Evolutionary conservation across 1,140 invertebrate genomes (phyloP).

Genomic region (Brachionus calyciflorus): DNA sequence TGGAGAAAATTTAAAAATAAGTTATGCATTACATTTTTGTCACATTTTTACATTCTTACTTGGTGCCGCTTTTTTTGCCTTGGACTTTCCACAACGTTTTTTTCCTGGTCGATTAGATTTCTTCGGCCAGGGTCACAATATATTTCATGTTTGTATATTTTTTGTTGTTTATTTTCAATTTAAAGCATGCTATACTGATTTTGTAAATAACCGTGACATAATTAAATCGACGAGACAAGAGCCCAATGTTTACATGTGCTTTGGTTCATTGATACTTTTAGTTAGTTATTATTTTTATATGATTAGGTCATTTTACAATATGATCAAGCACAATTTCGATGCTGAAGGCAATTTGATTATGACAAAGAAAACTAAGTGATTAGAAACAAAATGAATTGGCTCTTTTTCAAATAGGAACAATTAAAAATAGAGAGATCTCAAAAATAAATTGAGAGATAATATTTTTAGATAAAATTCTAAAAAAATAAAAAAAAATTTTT

Average conservation of each 20-base stretch:
- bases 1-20: background rate
- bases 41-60: slow-evolving; percentile 29
- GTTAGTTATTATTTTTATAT: slow-evolving; percentile 26
- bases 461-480: background rate
- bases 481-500: background rate
- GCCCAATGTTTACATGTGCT: slow-evolving; percentile 12
- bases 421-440: background rate
- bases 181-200: slow-evolving; percentile 20
- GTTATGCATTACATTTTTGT: slow-evolving; percentile 8
- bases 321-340: slow-evolving; percentile 40
- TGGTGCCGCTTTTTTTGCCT: slow-evolving; percentile 36
- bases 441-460: background rate
- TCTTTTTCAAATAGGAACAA: background rate
- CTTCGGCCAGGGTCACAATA: slow-evolving; percentile 40
- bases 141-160: slow-evolving; percentile 46
- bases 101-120: slow-evolving; percentile 44
- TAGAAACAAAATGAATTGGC: background rate
- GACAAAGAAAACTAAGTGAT: background rate
- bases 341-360: slow-evolving; percentile 20
- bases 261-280: background rate
- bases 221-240: background rate
- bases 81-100: slow-evolving; percentile 45
- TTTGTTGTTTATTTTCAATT: slow-evolving; percentile 38
- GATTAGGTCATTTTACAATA: slow-evolving; percentile 24
- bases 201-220: background rate